Evolutionary conservation across 53 echinoderm and acorn worm species (phyloP).

Genomic region (Echinometra lucunter): DNA sequence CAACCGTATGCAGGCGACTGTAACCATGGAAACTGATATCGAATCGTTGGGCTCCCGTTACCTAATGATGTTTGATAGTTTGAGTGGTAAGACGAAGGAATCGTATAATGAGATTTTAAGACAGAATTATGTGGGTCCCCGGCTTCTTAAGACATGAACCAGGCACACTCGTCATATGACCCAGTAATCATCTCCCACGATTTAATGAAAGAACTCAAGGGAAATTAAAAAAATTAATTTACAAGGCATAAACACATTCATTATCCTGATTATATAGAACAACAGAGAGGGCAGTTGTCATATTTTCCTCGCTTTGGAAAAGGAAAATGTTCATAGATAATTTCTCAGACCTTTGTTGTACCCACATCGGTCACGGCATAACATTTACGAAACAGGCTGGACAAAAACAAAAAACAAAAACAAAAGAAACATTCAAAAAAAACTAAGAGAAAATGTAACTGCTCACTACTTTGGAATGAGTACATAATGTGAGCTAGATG

Average conservation of each 20-base stretch:
- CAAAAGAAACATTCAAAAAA: too few species aligned
- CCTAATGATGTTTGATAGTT: constrained; percentile 10
- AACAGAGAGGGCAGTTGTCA: too few species aligned
- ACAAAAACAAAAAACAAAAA: neutral
- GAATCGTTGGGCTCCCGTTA: neutral
- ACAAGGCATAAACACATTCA: neutral
- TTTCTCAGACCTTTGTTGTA: too few species aligned
- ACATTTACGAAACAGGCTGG: neutral
- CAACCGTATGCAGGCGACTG: neutral
- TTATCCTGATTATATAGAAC: too few species aligned
- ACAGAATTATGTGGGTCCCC: neutral
- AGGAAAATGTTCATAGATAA: too few species aligned
- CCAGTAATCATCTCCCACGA: neutral
- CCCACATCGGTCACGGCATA: neutral
- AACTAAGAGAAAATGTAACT: too few species aligned
- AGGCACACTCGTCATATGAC: neutral
- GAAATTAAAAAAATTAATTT: neutral
- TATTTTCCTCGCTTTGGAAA: too few species aligned
- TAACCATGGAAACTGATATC: constrained; percentile 37
- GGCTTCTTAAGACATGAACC: neutral
- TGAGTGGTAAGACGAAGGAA: neutral
- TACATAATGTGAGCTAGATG: too few species aligned
- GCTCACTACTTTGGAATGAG: too few species aligned
- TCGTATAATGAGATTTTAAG: neutral
- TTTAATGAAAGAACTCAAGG: neutral